phyloP scores from a whole-genome alignment of 2,113 vertebrate species.

The Acrocephalus arundinaceus region DNA sequence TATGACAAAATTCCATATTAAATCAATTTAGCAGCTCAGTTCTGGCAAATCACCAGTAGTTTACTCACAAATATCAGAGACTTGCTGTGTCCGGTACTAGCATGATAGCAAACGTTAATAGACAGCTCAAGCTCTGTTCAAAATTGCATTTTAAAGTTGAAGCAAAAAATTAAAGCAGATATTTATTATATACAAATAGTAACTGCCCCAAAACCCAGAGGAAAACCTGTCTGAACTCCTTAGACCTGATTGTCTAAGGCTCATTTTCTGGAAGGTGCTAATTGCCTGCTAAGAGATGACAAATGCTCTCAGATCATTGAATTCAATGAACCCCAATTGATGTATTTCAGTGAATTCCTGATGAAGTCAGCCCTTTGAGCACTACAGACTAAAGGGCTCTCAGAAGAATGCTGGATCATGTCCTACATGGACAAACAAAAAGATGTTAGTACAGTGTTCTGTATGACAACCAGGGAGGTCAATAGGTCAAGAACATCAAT shows the following conservation, averaged over 20 bases:
- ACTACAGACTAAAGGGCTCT: neutral
- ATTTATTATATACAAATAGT: constrained; percentile 1
- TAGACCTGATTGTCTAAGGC: constrained; percentile 8
- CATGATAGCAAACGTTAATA: neutral
- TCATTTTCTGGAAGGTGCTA: constrained; percentile 36
- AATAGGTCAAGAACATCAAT: constrained; percentile 31
- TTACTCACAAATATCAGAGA: neutral
- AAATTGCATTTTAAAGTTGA: neutral
- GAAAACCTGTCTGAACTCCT: constrained; percentile 34
- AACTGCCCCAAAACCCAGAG: neutral
- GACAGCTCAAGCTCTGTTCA: neutral
- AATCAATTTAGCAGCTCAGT: neutral
- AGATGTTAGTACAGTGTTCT: neutral
- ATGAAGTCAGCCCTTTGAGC: constrained; percentile 8
- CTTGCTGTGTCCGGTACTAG: neutral
- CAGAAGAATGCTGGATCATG: neutral
- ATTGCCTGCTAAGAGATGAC: constrained; percentile 52
- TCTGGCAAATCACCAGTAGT: neutral
- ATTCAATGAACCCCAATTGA: constrained; percentile 39
- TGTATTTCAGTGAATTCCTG: constrained; percentile 44
- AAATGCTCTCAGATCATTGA: constrained; percentile 48
- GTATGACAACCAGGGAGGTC: neutral
- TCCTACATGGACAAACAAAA: neutral
- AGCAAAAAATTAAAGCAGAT: neutral
- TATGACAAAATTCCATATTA: neutral